Evolutionary conservation across 2,797 vertebrate species (phyloP).

Genomic region (Acomys russatus): DNA sequence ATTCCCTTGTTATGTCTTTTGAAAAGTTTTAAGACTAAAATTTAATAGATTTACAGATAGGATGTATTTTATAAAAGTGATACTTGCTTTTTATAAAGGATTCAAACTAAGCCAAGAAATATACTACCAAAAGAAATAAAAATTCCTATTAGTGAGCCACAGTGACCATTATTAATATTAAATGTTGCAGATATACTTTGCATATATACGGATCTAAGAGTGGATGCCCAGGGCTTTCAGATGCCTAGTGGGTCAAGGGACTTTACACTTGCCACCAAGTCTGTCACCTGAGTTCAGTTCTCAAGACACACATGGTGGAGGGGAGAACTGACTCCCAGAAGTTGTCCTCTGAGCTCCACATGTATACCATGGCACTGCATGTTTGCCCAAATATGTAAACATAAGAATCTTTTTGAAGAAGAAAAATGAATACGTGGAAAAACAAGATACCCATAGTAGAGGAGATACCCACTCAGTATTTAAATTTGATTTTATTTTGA

Average conservation of each 20-base stretch:
- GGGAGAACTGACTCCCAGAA: not conserved
- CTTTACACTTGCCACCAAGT: too few species aligned
- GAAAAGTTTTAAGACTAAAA: not conserved
- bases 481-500: constrained; percentile 27
- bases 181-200: not conserved
- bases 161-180: constrained; percentile 22
- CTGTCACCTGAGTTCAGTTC: not conserved
- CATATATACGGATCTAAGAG: not conserved
- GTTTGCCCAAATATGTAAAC: not conserved
- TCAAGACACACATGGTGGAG: not conserved
- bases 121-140: constrained; percentile 19
- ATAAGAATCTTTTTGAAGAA: not conserved
- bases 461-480: constrained; percentile 6
- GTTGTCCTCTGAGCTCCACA: not conserved
- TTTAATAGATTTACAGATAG: constrained; percentile 9
- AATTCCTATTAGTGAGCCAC: not conserved
- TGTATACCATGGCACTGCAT: not conserved
- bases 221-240: not conserved
- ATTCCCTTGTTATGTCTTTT: constrained; percentile 5
- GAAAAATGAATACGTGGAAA: not conserved
- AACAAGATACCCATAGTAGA: not conserved
- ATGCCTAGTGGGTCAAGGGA: not conserved
- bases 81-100: constrained; percentile 39
- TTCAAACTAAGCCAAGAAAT: constrained; percentile 54
- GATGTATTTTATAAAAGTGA: constrained; percentile 37